A percentile compares a stretch with the other conserved stretches of the same genome.
Conservation (phyloP, 2,113 vertebrate genomes). For the Stomatorhinus ivindoensis region DNA sequence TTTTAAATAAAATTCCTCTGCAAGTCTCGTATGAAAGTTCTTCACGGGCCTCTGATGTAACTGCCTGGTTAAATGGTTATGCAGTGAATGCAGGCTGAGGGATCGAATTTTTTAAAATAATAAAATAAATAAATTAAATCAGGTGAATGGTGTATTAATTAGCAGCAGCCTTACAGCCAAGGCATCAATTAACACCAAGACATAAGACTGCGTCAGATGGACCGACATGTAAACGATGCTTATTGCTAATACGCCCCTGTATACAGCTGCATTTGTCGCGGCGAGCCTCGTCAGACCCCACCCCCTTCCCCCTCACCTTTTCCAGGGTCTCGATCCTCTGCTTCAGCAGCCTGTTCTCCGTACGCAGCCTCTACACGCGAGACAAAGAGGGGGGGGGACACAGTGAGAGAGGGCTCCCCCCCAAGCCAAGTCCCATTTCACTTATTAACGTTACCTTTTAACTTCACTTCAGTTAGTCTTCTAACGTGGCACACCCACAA, state of each 20-base stretch:
- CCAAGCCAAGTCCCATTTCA: not conserved
- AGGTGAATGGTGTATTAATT: not conserved
- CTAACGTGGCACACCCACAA: not conserved
- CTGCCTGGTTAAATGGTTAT: not conserved
- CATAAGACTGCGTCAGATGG: not conserved
- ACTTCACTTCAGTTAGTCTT: not conserved
- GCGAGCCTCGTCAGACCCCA: not conserved
- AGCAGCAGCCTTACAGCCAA: not conserved
- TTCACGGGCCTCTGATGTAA: not conserved
- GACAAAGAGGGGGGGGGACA: not conserved
- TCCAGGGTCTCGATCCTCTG: constrained; percentile 91
- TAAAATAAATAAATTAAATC: not conserved
- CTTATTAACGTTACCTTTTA: not conserved
- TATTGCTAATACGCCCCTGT: not conserved
- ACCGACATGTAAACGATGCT: not conserved
- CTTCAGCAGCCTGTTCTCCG: constrained; percentile 87
- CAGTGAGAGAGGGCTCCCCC: not conserved
- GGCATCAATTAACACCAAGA: not conserved
- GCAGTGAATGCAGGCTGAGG: not conserved
- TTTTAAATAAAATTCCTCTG: too few species aligned
- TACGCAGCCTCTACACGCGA: constrained; percentile 70
- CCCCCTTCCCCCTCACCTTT: constrained; percentile 65
- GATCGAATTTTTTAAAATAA: not conserved
- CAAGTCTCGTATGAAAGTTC: not conserved
- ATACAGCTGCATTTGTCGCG: not conserved